phyloP scores from a whole-genome alignment of 2,113 vertebrate genomes.

The Oreochromis spilurus region DNA sequence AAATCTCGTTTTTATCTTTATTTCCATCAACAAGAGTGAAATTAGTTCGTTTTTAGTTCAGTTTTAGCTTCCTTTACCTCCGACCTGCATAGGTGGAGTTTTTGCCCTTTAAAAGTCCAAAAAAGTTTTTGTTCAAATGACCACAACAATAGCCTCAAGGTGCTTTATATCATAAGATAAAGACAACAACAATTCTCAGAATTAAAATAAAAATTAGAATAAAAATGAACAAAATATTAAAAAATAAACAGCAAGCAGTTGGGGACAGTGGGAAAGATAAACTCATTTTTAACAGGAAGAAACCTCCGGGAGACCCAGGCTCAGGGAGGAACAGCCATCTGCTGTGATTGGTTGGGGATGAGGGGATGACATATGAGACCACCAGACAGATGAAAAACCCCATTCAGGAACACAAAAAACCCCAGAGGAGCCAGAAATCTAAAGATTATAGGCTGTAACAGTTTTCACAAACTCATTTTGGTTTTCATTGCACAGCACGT shows the following conservation, averaged over 20 bases:
- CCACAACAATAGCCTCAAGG: neutral
- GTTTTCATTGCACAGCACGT: neutral
- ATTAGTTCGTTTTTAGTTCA: neutral
- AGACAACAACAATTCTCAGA: neutral
- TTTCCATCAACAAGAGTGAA: neutral
- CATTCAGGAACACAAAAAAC: neutral
- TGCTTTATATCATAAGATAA: neutral
- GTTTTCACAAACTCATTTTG: neutral
- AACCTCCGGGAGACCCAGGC: neutral
- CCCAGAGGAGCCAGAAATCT: neutral
- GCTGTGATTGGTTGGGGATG: neutral
- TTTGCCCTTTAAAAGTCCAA: neutral
- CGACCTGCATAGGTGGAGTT: neutral
- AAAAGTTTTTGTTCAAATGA: neutral
- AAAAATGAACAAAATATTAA: neutral
- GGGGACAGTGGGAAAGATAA: neutral
- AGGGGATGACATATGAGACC: neutral
- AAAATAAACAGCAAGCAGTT: neutral
- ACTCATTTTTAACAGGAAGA: neutral
- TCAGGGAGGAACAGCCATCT: neutral
- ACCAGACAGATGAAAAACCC: neutral
- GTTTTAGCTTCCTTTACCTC: neutral
- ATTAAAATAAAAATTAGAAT: neutral
- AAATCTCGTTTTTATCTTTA: neutral
- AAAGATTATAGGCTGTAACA: neutral